Evolutionary conservation across 2,113 vertebrate genomes (phyloP), one percentile per base, ranked within the genome.

Genomic region (Anas platyrhynchos): DNA sequence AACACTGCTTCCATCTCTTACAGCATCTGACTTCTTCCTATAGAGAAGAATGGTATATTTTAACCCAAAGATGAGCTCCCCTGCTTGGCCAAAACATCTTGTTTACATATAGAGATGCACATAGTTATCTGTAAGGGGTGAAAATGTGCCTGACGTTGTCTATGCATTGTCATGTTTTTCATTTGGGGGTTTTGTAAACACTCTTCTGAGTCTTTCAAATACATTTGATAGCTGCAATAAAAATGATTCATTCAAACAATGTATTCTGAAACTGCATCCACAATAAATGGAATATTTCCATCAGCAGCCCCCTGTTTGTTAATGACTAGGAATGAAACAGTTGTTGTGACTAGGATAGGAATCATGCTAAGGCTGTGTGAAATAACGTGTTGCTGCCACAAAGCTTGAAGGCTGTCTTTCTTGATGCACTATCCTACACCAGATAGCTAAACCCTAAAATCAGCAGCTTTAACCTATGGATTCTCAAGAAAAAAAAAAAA

Each of bases 201-300:
- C 98, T 98, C 97, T 97, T 98, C 56, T 96, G 92, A 98, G 95
- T 94, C 97, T 98, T 98, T 98, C 97, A 98, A 97, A 95, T 97
- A 93, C 98, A 98, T 97, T 83, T 90, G 92, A 96, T 97, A 94
- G 95, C 95, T 98, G 98, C 98, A 98, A 99, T 98, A 98, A 98
- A 98, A 98, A 96, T 63, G 41, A 91, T 97, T 95, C 97, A 97
- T 98, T 98, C 96, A 83, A 98, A 97, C 97, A 97, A 97, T 98
- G 98, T 99, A 99, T 98, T 98, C 98, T 98, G 98, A 98, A 98
- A 98, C 98, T 98, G 97, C 98, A 98, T 98, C 98, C 98, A 98
- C 98, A 99, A 99, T 99, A 99, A 99, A 99, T 98, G 98, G 98
- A 98, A 89, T 98, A 98, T 98, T 97, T 98, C 97, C 91, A 94